Evolutionary conservation across 2,888 invertebrate species (phyloP), one percentile per base, ranked within the genome.

Genomic region (Prionchulus punctatus): DNA sequence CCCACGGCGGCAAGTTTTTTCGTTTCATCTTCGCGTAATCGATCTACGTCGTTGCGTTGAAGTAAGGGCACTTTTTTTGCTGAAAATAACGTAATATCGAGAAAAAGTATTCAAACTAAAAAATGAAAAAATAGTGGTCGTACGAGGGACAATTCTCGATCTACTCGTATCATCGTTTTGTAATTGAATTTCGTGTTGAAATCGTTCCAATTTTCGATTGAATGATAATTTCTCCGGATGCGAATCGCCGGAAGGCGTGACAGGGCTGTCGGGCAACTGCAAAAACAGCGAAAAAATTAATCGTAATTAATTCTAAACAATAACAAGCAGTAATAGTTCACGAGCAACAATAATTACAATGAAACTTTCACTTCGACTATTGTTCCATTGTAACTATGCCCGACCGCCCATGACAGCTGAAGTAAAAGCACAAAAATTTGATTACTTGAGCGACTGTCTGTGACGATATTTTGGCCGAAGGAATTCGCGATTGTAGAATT

Each of bases 121-220:
- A 18, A 18, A 36, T 36, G 12, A 36, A 36, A 12, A 36, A 36
- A 36, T 36, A 12, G 7, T 18, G 36, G n/a, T n/a, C 54, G 43
- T 45, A 54, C 55, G 48, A 1, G 51, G 51, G 18, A 45, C 52
- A 4, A 55, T 18, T 30, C 50, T 55, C 4, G 50, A 30, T 3
- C 26, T 2, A 3, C 31, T 7, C 26, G 7, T 23, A 7, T n/a
- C 12, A 45, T 23, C 23, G 23, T 23, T 42, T 31, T 60, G 56
- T n/a, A 43, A 48, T 30, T 57, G 58, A 53, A 92, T 89, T 60
- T 91, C 91, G 71, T 85, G 83, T 77, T 94, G 92, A 74, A 94
- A 94, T 76, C 90, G 87, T 71, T 84, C 85, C 75, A 88, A 88
- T 77, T 87, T 86, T 76, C 89, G 86, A 73, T 86, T 87, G 70